Evolutionary conservation across 2,888 invertebrate genomes (phyloP).

Genomic region (Scaptomyza reducta): DNA sequence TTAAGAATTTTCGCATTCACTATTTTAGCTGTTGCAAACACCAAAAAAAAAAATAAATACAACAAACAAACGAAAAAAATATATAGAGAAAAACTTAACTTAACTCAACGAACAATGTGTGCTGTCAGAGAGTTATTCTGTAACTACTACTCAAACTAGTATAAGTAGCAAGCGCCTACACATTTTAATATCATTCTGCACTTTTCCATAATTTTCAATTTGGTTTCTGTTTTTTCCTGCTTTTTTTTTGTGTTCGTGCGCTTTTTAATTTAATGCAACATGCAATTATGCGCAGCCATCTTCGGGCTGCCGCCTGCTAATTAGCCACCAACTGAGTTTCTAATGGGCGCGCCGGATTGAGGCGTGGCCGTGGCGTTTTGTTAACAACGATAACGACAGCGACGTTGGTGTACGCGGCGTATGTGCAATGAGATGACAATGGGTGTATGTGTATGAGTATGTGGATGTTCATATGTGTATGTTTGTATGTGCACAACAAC

Average conservation of each 20-base stretch:
- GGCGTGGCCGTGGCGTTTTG: conserved; percentile 30
- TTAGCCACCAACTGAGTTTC: conserved; percentile 51
- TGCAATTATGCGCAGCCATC: conserved; percentile 68
- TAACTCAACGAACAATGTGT: conserved; percentile 35
- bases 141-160: neutral
- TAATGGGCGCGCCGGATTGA: conserved; percentile 17
- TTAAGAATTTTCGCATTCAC: conserved; percentile 61
- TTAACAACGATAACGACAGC: conserved; percentile 13
- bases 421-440: conserved; percentile 35
- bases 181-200: conserved; percentile 43
- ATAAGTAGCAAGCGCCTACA: neutral
- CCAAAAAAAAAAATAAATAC: too few relatives aligned
- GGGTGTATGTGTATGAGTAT: neutral
- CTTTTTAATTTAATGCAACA: conserved; percentile 66
- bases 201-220: conserved; percentile 66
- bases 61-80: neutral
- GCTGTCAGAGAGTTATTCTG: neutral
- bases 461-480: neutral
- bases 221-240: conserved; percentile 32
- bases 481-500: conserved; percentile 14
- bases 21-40: conserved; percentile 44
- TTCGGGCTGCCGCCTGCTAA: conserved; percentile 64
- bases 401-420: conserved; percentile 38
- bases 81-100: neutral
- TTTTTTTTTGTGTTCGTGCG: conserved; percentile 17